Base-by-base conservation (phyloP, 2,888 invertebrate species). In the Carpatolechia fugitivella region DNA sequence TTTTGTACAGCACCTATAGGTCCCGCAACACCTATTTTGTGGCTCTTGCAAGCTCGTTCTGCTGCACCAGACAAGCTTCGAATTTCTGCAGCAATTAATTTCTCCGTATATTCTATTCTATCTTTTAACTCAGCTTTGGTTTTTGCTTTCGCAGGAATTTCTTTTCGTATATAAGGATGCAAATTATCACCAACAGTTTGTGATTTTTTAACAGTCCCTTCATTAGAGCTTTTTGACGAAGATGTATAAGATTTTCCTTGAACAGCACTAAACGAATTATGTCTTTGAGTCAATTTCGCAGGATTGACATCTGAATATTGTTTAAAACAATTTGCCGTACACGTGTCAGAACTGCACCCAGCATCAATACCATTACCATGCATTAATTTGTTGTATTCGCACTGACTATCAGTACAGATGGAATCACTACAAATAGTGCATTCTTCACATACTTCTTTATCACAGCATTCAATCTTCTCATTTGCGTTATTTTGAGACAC, bases 111-210 rank as follows among this genome's bases (percentile, higher is more conserved):
- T 64, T 91, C 77, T 62, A 91, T 91, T 65, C 85, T 78, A 54
- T 91, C 89, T 68, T 81, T 85, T 40, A 91, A 70, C 61, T 85
- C 84, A 0, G 77, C 61, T 56, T 70, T 77, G 5, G 83, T 85
- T 30, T 64, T 65, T 61, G 64, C 56, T 46, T 82, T 82, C 16
- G 75, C 62, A 10, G 82, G 65, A 30, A 90, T 78, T 74, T 91
- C 91, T 72, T 91, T 91, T 50, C 90, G 82, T 61, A 90, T 90
- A 61, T 90, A 91, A 8, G 91, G 91, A 70, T 91, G 91, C 49
- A 91, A 74, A 61, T 85, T 88, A 59, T 90, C 90, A 58, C 82
- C 74, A 1, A 90, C 69, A 6, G 90, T 89, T 72, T 89, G 88
- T 6, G 90, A 90, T 69, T 89, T 90, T 61, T 89, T 90, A 1